These are phyloP conservation scores for Rhorus exstirpatorius DNA, from an alignment of 2,888 invertebrate genomes.

Conservation along the genomic window DNA sequence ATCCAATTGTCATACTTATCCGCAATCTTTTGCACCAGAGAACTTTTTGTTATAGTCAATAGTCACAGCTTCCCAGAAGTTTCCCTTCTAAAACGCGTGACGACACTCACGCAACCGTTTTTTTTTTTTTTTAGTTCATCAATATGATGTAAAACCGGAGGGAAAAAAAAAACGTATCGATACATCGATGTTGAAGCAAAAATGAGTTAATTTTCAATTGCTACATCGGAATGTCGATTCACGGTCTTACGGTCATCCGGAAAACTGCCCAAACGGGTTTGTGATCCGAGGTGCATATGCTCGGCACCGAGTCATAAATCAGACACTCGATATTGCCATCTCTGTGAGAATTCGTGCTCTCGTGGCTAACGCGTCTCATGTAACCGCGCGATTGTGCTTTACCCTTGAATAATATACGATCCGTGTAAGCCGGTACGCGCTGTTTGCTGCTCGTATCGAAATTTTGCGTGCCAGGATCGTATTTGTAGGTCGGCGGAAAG, in stretches of 20 bases:
- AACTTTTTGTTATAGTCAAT: no score
- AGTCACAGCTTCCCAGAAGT: no score
- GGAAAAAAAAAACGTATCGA: no score
- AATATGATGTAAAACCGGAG: no score
- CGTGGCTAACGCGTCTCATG: constrained; percentile 81
- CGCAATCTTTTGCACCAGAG: no score
- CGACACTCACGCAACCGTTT: no score
- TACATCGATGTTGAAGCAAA: no score
- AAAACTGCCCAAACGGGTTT: constrained; percentile 98
- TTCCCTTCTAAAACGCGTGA: no score
- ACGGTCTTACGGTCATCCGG: constrained; percentile 93
- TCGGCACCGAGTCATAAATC: constrained; percentile 95
- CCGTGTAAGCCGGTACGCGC: constrained; percentile 97
- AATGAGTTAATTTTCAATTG: no score
- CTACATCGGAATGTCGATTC: no score
- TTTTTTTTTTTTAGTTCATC: no score
- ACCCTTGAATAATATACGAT: constrained; percentile 93
- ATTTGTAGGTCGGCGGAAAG: constrained; percentile 98
- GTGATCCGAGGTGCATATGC: constrained; percentile 96
- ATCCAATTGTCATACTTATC: no score
- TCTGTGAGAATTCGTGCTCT: constrained; percentile 84
- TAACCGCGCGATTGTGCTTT: constrained; percentile 86
- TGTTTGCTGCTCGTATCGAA: constrained; percentile 97
- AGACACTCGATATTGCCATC: constrained; percentile 89
- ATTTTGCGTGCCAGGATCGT: constrained; percentile 96